Evolutionary conservation across 2,797 vertebrate species (phyloP).

Genomic region (Momotus momota): DNA sequence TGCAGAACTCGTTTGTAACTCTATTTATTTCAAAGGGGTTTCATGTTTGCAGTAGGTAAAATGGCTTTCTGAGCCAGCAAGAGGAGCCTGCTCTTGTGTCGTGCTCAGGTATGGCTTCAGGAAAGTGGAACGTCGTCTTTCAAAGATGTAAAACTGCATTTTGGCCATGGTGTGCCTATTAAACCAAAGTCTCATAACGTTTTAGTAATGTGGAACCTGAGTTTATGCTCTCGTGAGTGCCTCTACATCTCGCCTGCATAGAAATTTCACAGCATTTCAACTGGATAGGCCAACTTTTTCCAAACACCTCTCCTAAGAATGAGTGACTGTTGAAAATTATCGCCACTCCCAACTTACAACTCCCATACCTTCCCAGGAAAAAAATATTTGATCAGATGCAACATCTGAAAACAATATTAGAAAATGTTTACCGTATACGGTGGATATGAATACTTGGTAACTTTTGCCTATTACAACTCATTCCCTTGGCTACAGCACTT

Average conservation of each 20-base stretch:
- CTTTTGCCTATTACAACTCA: neutral
- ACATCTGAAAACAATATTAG: neutral
- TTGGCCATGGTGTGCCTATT: rapidly evolving
- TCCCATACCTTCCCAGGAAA: neutral
- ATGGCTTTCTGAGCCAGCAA: neutral
- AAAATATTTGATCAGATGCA: neutral
- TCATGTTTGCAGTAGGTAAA: neutral
- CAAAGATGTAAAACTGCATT: neutral
- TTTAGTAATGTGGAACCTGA: neutral
- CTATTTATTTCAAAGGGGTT: neutral
- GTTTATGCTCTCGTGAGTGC: neutral
- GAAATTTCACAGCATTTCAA: neutral
- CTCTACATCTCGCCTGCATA: neutral
- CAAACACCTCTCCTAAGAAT: neutral
- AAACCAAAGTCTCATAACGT: rapidly evolving
- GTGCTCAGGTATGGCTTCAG: neutral
- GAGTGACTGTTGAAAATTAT: neutral
- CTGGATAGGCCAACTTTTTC: neutral
- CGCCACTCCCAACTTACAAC: neutral
- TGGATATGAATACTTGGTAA: neutral
- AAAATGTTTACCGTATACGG: neutral
- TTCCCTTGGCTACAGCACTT: neutral
- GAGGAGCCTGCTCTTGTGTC: neutral
- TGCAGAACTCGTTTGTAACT: neutral
- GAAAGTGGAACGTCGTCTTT: neutral